Base-by-base conservation (phyloP, 1,140 invertebrate species). In the Drosophila micromelanica region DNA sequence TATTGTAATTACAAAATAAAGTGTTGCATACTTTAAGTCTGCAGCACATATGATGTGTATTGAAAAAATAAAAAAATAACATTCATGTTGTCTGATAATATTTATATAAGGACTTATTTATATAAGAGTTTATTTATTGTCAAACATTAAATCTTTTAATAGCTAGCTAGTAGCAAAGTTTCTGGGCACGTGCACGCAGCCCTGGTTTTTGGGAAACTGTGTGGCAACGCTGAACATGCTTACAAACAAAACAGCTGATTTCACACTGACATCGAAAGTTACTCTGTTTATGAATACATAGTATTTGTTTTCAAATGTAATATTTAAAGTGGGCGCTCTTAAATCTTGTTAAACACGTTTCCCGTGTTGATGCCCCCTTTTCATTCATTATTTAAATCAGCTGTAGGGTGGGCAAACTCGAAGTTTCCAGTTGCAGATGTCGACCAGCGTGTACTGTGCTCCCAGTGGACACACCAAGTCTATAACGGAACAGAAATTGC, bases 181-280 rank as follows among this genome's bases (percentile, higher is more conserved):
- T 23, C 20, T 23, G 20, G 20, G 46, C 30, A 52, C 11, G n/a
- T 7, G 6, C 1, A 23, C 2, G 20, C 23, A 63, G 43, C 68
- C 68, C 68, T 70, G 68, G 68, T 15, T 6, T 1, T 3, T 11
- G 5, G 30, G 1, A 11, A 27, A 30, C 15, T 12, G 27, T 9
- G 5, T 32, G 48, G 23, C 70, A 73, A 38, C 70, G 12, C 70
- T 73, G 46, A 11, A 2, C 12, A 35, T 3, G 42, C 37, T 60
- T 7, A 1, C n/a, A 2, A 32, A 2, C 2, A 38, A 59, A 48
- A 12, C 69, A 72, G 61, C 69, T 72, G 54, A 52, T 59, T 32
- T 30, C 7, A 12, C 15, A 13, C 4, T 46, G 38, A 49, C 38
- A 35, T 12, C 2, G 35, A 57, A 49, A 13, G 17, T 51, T 32